These are phyloP conservation scores for Vanessa tameamea DNA, from an alignment of 1,140 invertebrate genomes.

Conservation along the genomic window DNA sequence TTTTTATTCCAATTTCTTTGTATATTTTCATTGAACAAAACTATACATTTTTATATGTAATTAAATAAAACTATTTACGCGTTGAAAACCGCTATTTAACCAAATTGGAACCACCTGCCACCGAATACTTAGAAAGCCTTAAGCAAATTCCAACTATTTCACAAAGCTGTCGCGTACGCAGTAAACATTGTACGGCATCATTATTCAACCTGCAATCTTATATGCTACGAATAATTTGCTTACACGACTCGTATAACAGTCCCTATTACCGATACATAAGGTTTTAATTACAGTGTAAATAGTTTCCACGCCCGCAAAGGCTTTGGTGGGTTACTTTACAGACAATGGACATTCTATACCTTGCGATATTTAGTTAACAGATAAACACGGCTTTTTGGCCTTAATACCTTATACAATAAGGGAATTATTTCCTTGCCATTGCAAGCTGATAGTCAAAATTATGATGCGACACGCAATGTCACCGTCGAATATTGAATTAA, in stretches of 20 bases:
- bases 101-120: slow-evolving; percentile 40
- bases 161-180: slow-evolving; percentile 56
- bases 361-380: slow-evolving; percentile 34
- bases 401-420: slow-evolving; percentile 26
- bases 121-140: slow-evolving; percentile 44
- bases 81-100: slow-evolving; percentile 23
- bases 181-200: slow-evolving; percentile 62
- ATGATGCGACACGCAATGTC: slow-evolving; percentile 43
- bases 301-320: slow-evolving; percentile 35
- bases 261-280: slow-evolving; percentile 44
- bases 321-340: slow-evolving; percentile 47
- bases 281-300: slow-evolving; percentile 41
- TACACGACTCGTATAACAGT: slow-evolving; percentile 13
- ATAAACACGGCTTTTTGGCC: slow-evolving; percentile 26
- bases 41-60: too few species aligned
- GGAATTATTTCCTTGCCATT: slow-evolving; percentile 24
- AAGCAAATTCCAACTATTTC: slow-evolving; percentile 57
- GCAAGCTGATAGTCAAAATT: slow-evolving; percentile 42
- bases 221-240: slow-evolving; percentile 38
- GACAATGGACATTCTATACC: slow-evolving; percentile 69
- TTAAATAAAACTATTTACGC: background rate
- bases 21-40: too few species aligned
- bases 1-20: too few species aligned
- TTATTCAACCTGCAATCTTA: slow-evolving; percentile 64
- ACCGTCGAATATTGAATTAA: slow-evolving; percentile 43